Evolutionary conservation across 2,797 vertebrate genomes (phyloP), one percentile per base, ranked within the genome.

Genomic region (Eospalax fontanierii): DNA sequence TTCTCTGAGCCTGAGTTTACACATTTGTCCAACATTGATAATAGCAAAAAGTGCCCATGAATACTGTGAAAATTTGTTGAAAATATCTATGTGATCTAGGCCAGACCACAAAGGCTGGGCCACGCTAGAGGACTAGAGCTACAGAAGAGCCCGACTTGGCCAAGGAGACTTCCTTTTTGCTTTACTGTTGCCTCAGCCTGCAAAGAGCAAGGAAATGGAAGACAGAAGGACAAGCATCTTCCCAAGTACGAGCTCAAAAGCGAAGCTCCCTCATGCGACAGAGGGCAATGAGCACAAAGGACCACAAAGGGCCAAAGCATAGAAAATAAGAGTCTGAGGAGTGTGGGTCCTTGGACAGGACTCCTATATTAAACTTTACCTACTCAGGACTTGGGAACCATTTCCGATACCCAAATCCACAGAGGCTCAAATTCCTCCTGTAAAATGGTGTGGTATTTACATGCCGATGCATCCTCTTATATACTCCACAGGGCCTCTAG

Each of bases 21-120:
- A 95, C 61, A 79, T 75, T 89, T 93, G 66, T 94, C 71, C 61
- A 90, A 90, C 96, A 86, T 65, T 71, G 92, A 89, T 78, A 91
- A 79, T 75, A 65, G 93, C 59, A 38, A 96, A 54, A 94, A 71
- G 57, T 71, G 14, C 28, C n/a, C 54, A 66, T 35, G 85, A 91
- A 93, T 93, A 81, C 46, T 91, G 63, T 93, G 81, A 61, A 97
- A 70, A 95, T 85, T 92, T 94, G 78, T 96, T 88, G 66, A 91
- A 96, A 95, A 87, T 93, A 66, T 70, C 74, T 87, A 7, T 87
- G 70, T 89, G 57, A 87, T 84, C 11, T 63, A 95, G 76, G 94
- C 96, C 91, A 96, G 93, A 96, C 83, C 93, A 91, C 95, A 95
- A 65, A 92, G 80, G 19, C 61, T 84, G 79, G 71, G 76, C 87